These are phyloP conservation scores for Arge pagana DNA, from an alignment of 2,888 invertebrate genomes.

Conservation along the genomic window DNA sequence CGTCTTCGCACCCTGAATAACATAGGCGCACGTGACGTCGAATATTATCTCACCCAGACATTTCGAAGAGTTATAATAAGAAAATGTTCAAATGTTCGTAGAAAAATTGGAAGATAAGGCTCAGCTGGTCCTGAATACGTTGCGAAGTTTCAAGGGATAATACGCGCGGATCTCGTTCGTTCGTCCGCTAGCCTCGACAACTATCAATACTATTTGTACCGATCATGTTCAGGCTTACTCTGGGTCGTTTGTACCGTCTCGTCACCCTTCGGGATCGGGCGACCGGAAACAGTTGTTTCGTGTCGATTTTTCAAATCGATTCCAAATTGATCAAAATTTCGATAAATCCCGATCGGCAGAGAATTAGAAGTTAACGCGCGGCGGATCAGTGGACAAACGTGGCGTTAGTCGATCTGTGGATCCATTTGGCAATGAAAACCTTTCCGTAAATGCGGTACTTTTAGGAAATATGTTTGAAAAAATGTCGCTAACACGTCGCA, in stretches of 20 bases:
- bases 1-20: too few species aligned
- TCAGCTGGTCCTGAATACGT: slow-evolving; percentile 8
- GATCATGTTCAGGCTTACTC: slow-evolving; percentile 20
- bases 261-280: too few species aligned
- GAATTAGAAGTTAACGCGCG: not conserved
- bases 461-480: too few species aligned
- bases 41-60: too few species aligned
- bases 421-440: slow-evolving; percentile 6
- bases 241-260: slow-evolving; percentile 4
- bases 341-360: too few species aligned
- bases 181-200: not conserved
- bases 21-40: too few species aligned
- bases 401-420: not conserved
- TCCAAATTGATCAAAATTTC: too few species aligned
- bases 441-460: slow-evolving; percentile 6
- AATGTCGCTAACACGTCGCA: too few species aligned
- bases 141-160: not conserved
- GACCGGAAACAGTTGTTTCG: too few species aligned
- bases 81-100: slow-evolving; percentile 9
- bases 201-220: slow-evolving; percentile 11
- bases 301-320: too few species aligned
- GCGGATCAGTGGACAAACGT: not conserved
- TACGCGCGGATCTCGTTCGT: not conserved
- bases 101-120: slow-evolving; percentile 13
- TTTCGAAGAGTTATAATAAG: too few species aligned